Evolutionary conservation across 2,888 invertebrate genomes (phyloP).

Genomic region (Phlogophora meticulosa): DNA sequence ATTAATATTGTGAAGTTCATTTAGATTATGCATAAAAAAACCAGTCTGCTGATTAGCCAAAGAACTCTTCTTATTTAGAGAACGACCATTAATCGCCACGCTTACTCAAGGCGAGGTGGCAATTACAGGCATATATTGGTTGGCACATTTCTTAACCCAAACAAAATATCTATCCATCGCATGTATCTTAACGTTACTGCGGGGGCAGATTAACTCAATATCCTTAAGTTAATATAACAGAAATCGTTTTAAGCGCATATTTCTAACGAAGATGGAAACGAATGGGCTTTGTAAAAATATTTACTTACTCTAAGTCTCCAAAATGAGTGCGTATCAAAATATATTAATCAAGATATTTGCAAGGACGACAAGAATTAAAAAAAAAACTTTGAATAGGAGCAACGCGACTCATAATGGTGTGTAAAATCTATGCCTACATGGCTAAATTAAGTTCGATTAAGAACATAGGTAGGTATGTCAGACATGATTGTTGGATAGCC

Average conservation of each 20-base stretch:
- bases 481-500: not conserved
- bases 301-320: constrained; percentile 11
- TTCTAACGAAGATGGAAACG: constrained; percentile 1
- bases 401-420: not conserved
- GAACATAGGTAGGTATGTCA: not conserved
- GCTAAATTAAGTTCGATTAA: constrained; percentile 4
- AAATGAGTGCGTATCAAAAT: constrained; percentile 3
- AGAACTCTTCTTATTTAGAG: no score
- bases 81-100: no score
- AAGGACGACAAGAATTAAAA: constrained; percentile 15
- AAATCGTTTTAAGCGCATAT: constrained; percentile 17
- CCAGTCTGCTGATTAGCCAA: no score
- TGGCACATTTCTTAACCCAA: no score
- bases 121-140: no score
- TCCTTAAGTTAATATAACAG: constrained; percentile 7
- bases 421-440: not conserved
- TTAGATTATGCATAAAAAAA: no score
- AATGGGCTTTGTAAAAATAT: constrained; percentile 13
- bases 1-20: no score
- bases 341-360: constrained; percentile 24
- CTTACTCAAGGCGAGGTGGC: no score
- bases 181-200: no score
- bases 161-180: no score
- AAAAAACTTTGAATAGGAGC: not conserved
- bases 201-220: not conserved